phyloP scores from a whole-genome alignment of 2,888 invertebrate species.

The Orchesella flavescens region DNA sequence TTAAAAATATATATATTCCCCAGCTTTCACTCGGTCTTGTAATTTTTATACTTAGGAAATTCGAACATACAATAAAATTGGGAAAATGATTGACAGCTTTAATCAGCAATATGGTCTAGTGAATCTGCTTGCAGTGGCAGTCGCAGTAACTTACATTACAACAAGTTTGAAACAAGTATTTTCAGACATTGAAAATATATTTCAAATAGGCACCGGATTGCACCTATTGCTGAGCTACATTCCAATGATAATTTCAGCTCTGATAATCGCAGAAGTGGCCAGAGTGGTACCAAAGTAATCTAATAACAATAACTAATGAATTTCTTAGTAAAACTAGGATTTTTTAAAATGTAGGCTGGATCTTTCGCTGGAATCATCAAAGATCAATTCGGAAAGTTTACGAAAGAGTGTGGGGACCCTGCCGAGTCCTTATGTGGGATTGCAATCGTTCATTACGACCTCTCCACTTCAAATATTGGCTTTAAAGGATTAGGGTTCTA shows the following conservation, averaged over 20 bases:
- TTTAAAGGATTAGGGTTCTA: slow-evolving; percentile 44
- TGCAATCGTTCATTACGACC: slow-evolving; percentile 53
- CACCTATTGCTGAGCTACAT: slow-evolving; percentile 43
- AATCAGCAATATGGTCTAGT: slow-evolving; percentile 29
- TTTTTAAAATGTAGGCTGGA: slow-evolving; percentile 23
- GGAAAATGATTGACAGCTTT: slow-evolving; percentile 28
- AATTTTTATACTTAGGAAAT: slow-evolving; percentile 36
- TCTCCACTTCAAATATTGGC: slow-evolving; percentile 38
- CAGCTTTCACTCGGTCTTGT: not conserved
- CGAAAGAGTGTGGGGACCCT: slow-evolving; percentile 43
- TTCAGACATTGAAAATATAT: not conserved
- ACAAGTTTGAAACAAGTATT: slow-evolving; percentile 40
- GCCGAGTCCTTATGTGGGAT: slow-evolving; percentile 45
- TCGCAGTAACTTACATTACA: slow-evolving; percentile 37
- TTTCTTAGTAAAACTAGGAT: not conserved
- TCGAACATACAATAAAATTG: slow-evolving; percentile 54
- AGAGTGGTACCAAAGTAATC: slow-evolving; percentile 31
- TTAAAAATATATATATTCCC: not conserved
- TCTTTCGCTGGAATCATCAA: slow-evolving; percentile 39
- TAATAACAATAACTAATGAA: not conserved
- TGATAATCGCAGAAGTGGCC: slow-evolving; percentile 35
- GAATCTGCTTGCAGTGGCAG: slow-evolving; percentile 24
- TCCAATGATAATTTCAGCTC: slow-evolving; percentile 23
- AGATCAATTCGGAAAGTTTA: slow-evolving; percentile 29
- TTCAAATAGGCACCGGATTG: slow-evolving; percentile 25